Evolutionary conservation across 2,888 invertebrate species (phyloP), one percentile per base, ranked within the genome.

Genomic region (Athetis lepigone): DNA sequence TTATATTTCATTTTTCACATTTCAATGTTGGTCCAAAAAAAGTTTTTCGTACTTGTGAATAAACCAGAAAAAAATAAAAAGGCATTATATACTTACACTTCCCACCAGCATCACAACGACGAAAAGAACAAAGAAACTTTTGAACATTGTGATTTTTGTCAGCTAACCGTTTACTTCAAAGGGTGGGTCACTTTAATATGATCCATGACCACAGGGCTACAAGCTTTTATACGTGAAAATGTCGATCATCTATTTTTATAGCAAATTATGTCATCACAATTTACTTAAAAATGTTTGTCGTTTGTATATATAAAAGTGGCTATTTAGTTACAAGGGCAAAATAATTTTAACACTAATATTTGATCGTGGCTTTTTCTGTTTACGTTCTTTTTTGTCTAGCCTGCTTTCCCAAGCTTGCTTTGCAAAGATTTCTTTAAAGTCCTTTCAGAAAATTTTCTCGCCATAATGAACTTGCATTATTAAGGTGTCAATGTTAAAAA

Each of bases 21-120:
- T n/a, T n/a, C n/a, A n/a, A n/a, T n/a, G n/a, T n/a, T n/a, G n/a
- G n/a, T n/a, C n/a, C n/a, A n/a, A n/a, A n/a, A n/a, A n/a, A n/a
- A n/a, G n/a, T n/a, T n/a, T n/a, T n/a, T n/a, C n/a, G n/a, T n/a
- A n/a, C n/a, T n/a, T n/a, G n/a, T n/a, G n/a, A n/a, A n/a, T n/a
- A n/a, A n/a, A n/a, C n/a, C n/a, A n/a, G n/a, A n/a, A n/a, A n/a
- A n/a, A n/a, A 9, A 13, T n/a, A n/a, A 4, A 39, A 0, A 39
- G n/a, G n/a, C n/a, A n/a, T n/a, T n/a, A 16, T 18, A 0, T 21
- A 74, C 74, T 74, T n/a, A 75, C 74, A 51, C 45, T 62, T 8
- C 60, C 70, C 5, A 51, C 59, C 67, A 75, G 40, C 39, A 62
- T 43, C 21, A 51, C 59, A 2, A 70, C 43, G 0, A 67, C 21